Base-by-base conservation (phyloP, 2,888 invertebrate species). In the Mythimna albipuncta region DNA sequence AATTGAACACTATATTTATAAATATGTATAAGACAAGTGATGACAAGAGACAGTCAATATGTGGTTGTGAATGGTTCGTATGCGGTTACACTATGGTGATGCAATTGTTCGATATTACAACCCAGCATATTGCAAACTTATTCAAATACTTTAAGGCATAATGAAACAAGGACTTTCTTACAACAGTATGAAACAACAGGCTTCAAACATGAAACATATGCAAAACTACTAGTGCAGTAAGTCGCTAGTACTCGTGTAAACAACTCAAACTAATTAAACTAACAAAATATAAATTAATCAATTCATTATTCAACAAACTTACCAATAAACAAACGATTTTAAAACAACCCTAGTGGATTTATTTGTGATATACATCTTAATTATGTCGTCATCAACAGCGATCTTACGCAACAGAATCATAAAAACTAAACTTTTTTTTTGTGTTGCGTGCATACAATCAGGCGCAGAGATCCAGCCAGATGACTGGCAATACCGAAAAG, bases 141-240 rank as follows among this genome's bases (percentile, higher is more conserved):
- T 61, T 57, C 47, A 65, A 62, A 71, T 71, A 67, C 32, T 64
- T 57, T 64, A 64, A 47, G 62, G 65, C 55, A 69, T 81, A 59
- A 74, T 66, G 70, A 69, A 72, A 82, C 41, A 47, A 71, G 50
- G n/a, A 47, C 21, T 10, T 50, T 70, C 65, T 58, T 84, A 84
- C 83, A 84, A 84, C 83, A 84, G 83, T 77, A 64, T 63, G 69
- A 79, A 83, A 84, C 83, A 84, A 85, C 85, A 77, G 57, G 62
- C 67, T 82, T 72, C 69, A 72, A 76, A 72, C 68, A 65, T 76
- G 70, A 76, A 76, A 77, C 61, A 71, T 68, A 61, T 55, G 68
- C 72, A 62, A 62, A 67, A 67, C 44, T 70, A 71, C 67, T 50
- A 54, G 35, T 19, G n/a, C 59, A 21, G 50, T 50, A 69, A 55